Base-by-base conservation (phyloP, 2,888 invertebrate species). In the Dioctria linearis region DNA sequence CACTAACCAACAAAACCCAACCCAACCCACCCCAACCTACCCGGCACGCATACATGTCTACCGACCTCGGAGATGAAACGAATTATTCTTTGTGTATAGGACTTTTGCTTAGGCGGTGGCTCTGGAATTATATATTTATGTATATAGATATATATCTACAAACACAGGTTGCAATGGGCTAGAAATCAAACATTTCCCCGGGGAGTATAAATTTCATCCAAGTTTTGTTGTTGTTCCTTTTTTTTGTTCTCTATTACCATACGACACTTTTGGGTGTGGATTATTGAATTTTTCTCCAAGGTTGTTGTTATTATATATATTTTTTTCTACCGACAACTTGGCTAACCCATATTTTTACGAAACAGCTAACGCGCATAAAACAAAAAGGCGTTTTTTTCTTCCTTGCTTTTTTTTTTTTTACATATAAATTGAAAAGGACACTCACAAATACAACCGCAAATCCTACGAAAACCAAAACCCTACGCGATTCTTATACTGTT, bases 21-120 rank as follows among this genome's bases (percentile, higher is more conserved):
- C 25, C 25, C 2, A 25, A 25, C 25, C 25, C 59, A 42, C n/a
- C 43, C 66, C 66, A 8, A 8, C 25, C 25, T 25, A 25, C 25
- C 25, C 46, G 69, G 37, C 69, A 69, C 69, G 69, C 69, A 69
- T 37, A 69, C 69, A 69, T 69, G 69, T 51, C 69, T 25, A n/a
- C 51, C 51, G 51, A 9, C 51, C 51, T 37, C 25, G 69, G 69
- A 69, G 69, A 69, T 69, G 69, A 69, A 69, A 69, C 69, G 69
- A 69, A 69, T 69, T 69, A 69, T 69, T 69, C 69, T 69, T 69
- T 69, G 69, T 69, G 51, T 69, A 25, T 25, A 69, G 49, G 67
- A 51, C 49, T 69, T 25, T 51, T 51, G 69, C 51, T 51, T 69
- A 49, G 49, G 69, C 51, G 69, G 51, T 51, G 51, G 69, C 69